A percentile compares a stretch with the other conserved stretches of the same genome.
Evolutionary conservation across 2,888 invertebrate genomes (phyloP).

Genomic region (Vanessa cardui): DNA sequence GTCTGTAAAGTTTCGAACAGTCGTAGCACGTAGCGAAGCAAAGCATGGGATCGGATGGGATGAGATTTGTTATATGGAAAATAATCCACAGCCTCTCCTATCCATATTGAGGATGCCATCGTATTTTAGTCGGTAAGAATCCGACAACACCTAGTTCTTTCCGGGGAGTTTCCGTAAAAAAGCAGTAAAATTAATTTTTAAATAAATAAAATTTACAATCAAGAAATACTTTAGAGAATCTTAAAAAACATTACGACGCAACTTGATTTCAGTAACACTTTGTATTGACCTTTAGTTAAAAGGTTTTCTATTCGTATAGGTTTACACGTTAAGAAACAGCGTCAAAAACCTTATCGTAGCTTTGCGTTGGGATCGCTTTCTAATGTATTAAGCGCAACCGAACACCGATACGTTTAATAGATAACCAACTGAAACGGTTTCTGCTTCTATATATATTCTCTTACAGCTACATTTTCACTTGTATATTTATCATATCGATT

Average conservation of each 20-base stretch:
- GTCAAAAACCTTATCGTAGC: conserved; percentile 37
- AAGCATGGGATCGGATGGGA: too few relatives aligned
- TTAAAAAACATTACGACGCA: neutral
- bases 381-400: conserved; percentile 34
- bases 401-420: conserved; percentile 24
- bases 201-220: too few relatives aligned
- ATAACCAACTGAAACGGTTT: conserved; percentile 5
- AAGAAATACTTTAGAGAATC: neutral
- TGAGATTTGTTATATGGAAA: too few relatives aligned
- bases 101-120: too few relatives aligned
- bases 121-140: too few relatives aligned
- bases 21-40: too few relatives aligned
- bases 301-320: conserved; percentile 17
- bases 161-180: too few relatives aligned
- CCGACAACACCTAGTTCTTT: too few relatives aligned
- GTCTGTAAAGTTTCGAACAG: too few relatives aligned
- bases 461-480: neutral
- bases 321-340: conserved; percentile 26
- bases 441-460: neutral
- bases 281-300: conserved; percentile 13
- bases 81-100: too few relatives aligned
- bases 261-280: neutral
- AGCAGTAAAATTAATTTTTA: too few relatives aligned
- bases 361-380: conserved; percentile 30
- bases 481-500: too few relatives aligned